Percentiles rank a stretch among this genome's conserved stretches.
Evolutionary conservation across 1,140 invertebrate genomes (phyloP).

Genomic region (Acromyrmex echinatior): DNA sequence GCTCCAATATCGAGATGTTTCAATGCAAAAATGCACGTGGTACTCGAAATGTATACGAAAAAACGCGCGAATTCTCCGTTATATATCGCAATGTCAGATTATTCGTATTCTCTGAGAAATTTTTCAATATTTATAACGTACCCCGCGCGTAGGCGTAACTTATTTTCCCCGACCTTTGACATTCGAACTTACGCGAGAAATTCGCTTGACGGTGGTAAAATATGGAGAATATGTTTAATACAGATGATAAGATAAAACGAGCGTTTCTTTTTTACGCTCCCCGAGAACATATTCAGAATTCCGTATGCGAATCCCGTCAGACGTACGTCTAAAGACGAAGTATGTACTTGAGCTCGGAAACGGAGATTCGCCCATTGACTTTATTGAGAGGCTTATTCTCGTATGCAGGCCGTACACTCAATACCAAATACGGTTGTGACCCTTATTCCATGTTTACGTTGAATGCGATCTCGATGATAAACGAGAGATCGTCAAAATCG

Average conservation of each 20-base stretch:
- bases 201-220: background rate
- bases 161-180: constrained; percentile 33
- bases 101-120: background rate
- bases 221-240: constrained; percentile 19
- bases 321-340: background rate
- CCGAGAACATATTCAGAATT: background rate
- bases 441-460: constrained; percentile 18
- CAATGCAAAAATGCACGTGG: constrained; percentile 16
- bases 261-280: background rate
- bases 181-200: background rate
- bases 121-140: constrained; percentile 25
- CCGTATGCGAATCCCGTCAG: background rate
- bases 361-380: constrained; percentile 22
- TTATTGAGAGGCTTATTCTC: constrained; percentile 27
- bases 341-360: constrained; percentile 21
- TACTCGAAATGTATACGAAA: background rate
- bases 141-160: background rate
- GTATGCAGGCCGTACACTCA: background rate
- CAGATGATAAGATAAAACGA: background rate
- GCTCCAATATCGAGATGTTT: constrained; percentile 1
- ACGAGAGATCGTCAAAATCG: constrained; percentile 8
- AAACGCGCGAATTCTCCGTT: background rate
- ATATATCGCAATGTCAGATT: constrained; percentile 8
- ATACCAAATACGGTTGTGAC: background rate
- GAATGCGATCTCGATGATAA: constrained; percentile 47